Percentiles rank a stretch among this genome's conserved stretches.
These are phyloP conservation scores for Molorchus minor DNA, from an alignment of 2,888 invertebrate species.

Conservation along the genomic window DNA sequence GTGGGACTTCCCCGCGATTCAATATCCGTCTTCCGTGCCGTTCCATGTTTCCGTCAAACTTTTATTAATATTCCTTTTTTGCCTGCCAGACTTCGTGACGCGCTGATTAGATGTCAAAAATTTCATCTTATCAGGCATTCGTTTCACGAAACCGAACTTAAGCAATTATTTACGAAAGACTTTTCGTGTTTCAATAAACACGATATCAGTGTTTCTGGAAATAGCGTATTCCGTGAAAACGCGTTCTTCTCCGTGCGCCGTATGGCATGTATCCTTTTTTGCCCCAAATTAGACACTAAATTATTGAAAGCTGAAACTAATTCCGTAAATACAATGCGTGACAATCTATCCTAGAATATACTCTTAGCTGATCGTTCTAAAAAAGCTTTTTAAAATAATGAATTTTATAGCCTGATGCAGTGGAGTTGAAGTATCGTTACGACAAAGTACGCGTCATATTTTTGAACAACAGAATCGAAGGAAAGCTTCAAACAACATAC, in stretches of 20 bases:
- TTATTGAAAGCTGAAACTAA: constrained; percentile 27
- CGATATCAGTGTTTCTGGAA: constrained; percentile 23
- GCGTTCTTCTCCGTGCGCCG: constrained; percentile 11
- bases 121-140: constrained; percentile 21
- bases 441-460: too few relatives aligned
- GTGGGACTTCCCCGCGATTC: too few relatives aligned
- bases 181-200: constrained; percentile 31
- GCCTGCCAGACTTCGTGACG: constrained; percentile 23
- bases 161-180: constrained; percentile 33
- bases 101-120: constrained; percentile 23
- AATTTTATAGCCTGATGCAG: too few relatives aligned
- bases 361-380: constrained; percentile 21
- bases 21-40: too few relatives aligned
- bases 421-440: too few relatives aligned
- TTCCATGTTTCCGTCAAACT: constrained; percentile 15
- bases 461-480: too few relatives aligned
- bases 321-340: constrained; percentile 21
- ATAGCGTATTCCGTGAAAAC: constrained; percentile 15
- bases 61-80: constrained; percentile 19
- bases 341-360: constrained; percentile 23
- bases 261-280: constrained; percentile 23
- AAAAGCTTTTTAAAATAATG: constrained; percentile 15
- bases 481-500: too few relatives aligned
- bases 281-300: constrained; percentile 24
- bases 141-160: constrained; percentile 13